phyloP scores from a whole-genome alignment of 2,113 vertebrate genomes.

The Phylloscopus trochilus region DNA sequence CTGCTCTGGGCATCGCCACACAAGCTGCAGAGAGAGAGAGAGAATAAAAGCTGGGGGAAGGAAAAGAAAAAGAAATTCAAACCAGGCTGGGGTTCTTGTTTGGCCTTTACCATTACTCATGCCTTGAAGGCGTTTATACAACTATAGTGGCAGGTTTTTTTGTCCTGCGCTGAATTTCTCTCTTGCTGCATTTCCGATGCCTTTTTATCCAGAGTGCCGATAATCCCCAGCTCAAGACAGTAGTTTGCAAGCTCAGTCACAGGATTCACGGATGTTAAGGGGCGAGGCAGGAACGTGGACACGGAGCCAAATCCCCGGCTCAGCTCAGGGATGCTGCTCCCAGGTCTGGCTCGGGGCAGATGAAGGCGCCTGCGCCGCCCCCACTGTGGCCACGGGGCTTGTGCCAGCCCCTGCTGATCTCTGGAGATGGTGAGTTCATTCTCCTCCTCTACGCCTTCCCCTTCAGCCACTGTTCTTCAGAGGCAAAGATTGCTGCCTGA shows the following conservation, averaged over 20 bases:
- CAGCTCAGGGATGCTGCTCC: background rate
- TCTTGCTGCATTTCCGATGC: background rate
- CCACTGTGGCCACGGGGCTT: accelerated
- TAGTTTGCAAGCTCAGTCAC: background rate
- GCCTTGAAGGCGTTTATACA: background rate
- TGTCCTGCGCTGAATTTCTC: background rate
- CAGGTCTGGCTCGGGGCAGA: background rate
- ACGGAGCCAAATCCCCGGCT: background rate
- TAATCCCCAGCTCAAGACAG: background rate
- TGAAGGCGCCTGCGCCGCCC: accelerated
- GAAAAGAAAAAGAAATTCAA: background rate
- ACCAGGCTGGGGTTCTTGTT: background rate
- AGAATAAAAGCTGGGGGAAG: background rate
- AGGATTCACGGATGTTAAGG: constrained; percentile 24
- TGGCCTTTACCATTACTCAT: background rate
- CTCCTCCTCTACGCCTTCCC: background rate
- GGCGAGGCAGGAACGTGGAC: background rate
- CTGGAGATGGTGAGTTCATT: background rate
- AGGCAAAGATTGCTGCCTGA: background rate
- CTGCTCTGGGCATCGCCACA: background rate
- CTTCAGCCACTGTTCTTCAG: background rate
- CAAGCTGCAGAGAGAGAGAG: background rate
- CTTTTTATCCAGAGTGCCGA: background rate
- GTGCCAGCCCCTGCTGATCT: background rate
- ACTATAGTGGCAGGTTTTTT: background rate